Conservation (phyloP, 1,140 invertebrate species). For the Anastrepha obliqua region DNA sequence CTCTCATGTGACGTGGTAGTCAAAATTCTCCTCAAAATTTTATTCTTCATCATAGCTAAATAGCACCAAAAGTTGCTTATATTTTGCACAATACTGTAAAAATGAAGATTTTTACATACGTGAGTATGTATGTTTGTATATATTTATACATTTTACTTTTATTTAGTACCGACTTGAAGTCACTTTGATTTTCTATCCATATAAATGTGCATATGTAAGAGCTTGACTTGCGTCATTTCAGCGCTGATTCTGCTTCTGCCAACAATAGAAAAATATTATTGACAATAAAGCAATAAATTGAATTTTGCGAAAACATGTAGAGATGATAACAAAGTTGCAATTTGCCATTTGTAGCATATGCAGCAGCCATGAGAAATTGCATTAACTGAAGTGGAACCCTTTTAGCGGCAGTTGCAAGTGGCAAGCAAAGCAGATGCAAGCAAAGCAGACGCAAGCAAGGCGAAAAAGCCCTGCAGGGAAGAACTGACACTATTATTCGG, state of each 20-base stretch:
- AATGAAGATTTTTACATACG: not conserved
- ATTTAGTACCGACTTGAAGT: not conserved
- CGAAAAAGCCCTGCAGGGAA: too few species aligned
- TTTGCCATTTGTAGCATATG: constrained; percentile 7
- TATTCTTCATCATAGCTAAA: too few species aligned
- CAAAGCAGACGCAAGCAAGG: too few species aligned
- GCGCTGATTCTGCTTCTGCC: not conserved
- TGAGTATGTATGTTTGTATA: not conserved
- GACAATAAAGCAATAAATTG: constrained; percentile 31
- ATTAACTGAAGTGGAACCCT: constrained; percentile 32
- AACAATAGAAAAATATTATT: not conserved
- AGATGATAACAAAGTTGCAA: not conserved
- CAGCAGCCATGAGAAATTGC: constrained; percentile 32
- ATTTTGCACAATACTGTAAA: too few species aligned
- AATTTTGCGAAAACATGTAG: not conserved
- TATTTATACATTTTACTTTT: not conserved
- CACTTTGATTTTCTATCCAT: constrained; percentile 26
- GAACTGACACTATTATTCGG: too few species aligned
- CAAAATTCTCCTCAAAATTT: too few species aligned
- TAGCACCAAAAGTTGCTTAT: too few species aligned
- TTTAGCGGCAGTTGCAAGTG: not conserved
- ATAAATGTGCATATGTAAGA: not conserved
- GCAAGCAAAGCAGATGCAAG: not conserved
- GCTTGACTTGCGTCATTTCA: constrained; percentile 24
- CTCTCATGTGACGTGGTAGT: too few species aligned